phyloP scores from a whole-genome alignment of 2,888 invertebrate species.

The Barypeithes pellucidus region DNA sequence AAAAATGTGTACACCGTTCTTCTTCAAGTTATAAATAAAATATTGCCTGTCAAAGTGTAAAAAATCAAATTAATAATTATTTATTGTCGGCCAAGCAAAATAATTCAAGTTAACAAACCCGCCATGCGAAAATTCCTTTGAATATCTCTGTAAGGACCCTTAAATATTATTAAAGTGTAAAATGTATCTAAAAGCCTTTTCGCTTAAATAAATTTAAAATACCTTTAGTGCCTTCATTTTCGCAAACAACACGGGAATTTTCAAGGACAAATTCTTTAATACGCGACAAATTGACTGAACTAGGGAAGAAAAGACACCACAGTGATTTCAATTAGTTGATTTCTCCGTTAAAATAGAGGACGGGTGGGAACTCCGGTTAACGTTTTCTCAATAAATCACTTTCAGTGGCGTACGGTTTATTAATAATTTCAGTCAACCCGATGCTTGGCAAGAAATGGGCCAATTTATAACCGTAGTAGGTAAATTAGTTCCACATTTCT shows the following conservation, averaged over 20 bases:
- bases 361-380: slow-evolving; percentile 29
- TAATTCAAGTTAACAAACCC: neutral
- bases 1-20: too few relatives aligned
- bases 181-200: slow-evolving; percentile 17
- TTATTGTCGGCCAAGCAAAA: neutral
- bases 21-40: too few relatives aligned
- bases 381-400: slow-evolving; percentile 45
- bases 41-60: too few relatives aligned
- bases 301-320: slow-evolving; percentile 32
- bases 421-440: slow-evolving; percentile 37
- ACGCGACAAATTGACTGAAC: slow-evolving; percentile 29
- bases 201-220: slow-evolving; percentile 32
- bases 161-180: slow-evolving; percentile 13
- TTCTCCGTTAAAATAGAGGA: slow-evolving; percentile 26
- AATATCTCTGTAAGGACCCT: neutral
- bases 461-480: slow-evolving; percentile 31
- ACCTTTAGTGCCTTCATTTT: slow-evolving; percentile 11
- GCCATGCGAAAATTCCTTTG: neutral
- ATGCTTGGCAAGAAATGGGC: slow-evolving; percentile 26
- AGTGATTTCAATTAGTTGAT: slow-evolving; percentile 42
- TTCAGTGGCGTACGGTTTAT: slow-evolving; percentile 41
- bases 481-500: slow-evolving; percentile 8
- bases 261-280: slow-evolving; percentile 36
- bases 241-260: slow-evolving; percentile 25
- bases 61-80: too few relatives aligned